These are phyloP conservation scores for Dysmachus trigonus DNA, from an alignment of 2,888 invertebrate genomes.

Conservation along the genomic window DNA sequence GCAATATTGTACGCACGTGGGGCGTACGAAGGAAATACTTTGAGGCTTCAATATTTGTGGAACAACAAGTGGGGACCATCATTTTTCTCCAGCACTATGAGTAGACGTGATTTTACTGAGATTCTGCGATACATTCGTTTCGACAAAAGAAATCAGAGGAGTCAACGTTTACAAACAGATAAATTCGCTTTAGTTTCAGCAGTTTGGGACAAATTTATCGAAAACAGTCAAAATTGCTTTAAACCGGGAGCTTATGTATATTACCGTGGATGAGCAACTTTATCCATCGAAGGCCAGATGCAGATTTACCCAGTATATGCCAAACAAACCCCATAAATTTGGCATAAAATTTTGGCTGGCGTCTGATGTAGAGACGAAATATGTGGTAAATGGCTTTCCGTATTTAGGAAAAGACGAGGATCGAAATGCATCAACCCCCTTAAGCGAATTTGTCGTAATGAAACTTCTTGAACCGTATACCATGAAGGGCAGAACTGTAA, in stretches of 20 bases:
- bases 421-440: conserved; percentile 43
- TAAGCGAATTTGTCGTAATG: conserved; percentile 48
- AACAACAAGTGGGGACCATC: conserved; percentile 41
- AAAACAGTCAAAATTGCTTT: background rate
- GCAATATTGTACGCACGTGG: conserved; percentile 79
- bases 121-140: background rate
- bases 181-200: conserved; percentile 3
- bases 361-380: conserved; percentile 44
- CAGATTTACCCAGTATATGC: conserved; percentile 54
- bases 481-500: conserved; percentile 50
- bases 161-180: background rate
- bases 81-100: background rate
- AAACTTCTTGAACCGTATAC: conserved; percentile 51
- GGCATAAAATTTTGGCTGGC: conserved; percentile 50
- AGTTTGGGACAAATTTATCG: conserved; percentile 1
- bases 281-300: conserved; percentile 54
- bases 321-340: conserved; percentile 54
- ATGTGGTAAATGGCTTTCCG: conserved; percentile 45
- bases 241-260: background rate
- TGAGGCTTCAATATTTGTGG: conserved; percentile 42
- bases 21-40: conserved; percentile 77
- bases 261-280: conserved; percentile 51
- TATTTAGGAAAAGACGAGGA: conserved; percentile 50
- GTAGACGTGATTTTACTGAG: conserved; percentile 18
- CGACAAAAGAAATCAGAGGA: background rate